A percentile compares a stretch with the other conserved stretches of the same genome.
These are phyloP conservation scores for Dendrolimus pini DNA, from an alignment of 2,888 invertebrate genomes.

Conservation along the genomic window DNA sequence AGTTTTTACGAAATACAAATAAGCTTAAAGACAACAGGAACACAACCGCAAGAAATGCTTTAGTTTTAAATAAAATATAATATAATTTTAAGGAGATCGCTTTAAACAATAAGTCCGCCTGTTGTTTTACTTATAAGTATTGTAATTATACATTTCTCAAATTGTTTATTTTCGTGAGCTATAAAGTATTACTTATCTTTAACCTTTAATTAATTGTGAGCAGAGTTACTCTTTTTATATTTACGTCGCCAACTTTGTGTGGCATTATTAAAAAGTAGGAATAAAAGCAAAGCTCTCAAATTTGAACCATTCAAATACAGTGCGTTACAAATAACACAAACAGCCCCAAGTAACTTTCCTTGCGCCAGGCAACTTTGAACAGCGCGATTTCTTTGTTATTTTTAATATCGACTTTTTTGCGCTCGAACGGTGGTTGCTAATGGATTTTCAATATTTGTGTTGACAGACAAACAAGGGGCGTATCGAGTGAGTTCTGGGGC, in stretches of 20 bases:
- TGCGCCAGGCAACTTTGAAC: constrained; percentile 39
- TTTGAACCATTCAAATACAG: constrained; percentile 22
- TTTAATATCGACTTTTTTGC: constrained; percentile 64
- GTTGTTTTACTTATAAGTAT: too few relatives aligned
- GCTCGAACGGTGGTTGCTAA: constrained; percentile 59
- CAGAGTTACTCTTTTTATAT: too few relatives aligned
- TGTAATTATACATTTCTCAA: too few relatives aligned
- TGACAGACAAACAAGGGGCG: constrained; percentile 65
- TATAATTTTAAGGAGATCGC: too few relatives aligned
- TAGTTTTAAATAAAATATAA: too few relatives aligned
- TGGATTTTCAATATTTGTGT: constrained; percentile 73
- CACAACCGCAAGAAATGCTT: too few relatives aligned
- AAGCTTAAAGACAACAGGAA: too few relatives aligned
- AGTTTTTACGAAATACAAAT: too few relatives aligned
- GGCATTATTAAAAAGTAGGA: background rate
- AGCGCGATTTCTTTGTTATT: constrained; percentile 59
- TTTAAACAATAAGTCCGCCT: too few relatives aligned
- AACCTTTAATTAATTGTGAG: background rate
- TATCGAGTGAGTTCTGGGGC: constrained; percentile 47
- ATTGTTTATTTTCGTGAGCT: too few relatives aligned
- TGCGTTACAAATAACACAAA: constrained; percentile 37
- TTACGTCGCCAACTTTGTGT: too few relatives aligned
- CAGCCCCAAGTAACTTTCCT: constrained; percentile 41
- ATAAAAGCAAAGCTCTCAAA: background rate
- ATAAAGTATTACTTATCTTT: too few relatives aligned